Conservation (phyloP, 2,113 vertebrate species). For the Pseudorasbora parva region DNA sequence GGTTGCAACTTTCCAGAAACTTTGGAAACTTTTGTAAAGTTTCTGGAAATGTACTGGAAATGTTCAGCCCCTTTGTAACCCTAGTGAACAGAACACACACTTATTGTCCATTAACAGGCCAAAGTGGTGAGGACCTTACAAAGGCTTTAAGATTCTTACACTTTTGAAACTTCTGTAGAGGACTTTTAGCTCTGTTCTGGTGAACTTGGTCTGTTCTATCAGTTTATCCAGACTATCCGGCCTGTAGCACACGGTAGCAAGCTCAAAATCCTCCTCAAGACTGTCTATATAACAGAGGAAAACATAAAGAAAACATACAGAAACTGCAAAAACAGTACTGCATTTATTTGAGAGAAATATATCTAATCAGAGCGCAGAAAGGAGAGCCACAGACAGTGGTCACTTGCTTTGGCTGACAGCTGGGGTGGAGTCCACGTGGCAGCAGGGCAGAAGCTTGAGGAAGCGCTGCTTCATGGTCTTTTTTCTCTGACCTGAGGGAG, state of each 20-base stretch:
- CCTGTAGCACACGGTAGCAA: slow-evolving; percentile 94
- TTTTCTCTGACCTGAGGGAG: slow-evolving; percentile 68
- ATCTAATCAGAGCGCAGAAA: not conserved
- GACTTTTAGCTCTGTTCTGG: slow-evolving; percentile 94
- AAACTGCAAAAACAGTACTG: not conserved
- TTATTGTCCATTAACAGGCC: too few species aligned
- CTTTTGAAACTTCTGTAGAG: slow-evolving; percentile 98
- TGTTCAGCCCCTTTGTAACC: too few species aligned
- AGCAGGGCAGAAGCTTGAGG: slow-evolving; percentile 77
- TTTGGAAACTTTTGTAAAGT: too few species aligned
- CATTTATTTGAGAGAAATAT: not conserved
- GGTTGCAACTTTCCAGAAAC: too few species aligned
- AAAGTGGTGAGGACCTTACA: too few species aligned
- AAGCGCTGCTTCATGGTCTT: slow-evolving; percentile 75
- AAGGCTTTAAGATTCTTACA: slow-evolving; percentile 68
- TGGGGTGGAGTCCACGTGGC: slow-evolving; percentile 61
- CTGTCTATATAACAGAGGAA: slow-evolving; percentile 82
- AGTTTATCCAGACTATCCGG: slow-evolving; percentile 97
- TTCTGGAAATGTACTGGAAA: too few species aligned
- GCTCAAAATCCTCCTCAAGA: slow-evolving; percentile 96
- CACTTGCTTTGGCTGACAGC: slow-evolving; percentile 71
- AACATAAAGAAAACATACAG: not conserved
- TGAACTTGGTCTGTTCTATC: slow-evolving; percentile 96
- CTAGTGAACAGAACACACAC: too few species aligned
- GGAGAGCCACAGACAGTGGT: not conserved